Percentiles rank a stretch among this genome's conserved stretches.
Evolutionary conservation across 2,113 vertebrate species (phyloP).

Genomic region (Neopipo cinnamomea): DNA sequence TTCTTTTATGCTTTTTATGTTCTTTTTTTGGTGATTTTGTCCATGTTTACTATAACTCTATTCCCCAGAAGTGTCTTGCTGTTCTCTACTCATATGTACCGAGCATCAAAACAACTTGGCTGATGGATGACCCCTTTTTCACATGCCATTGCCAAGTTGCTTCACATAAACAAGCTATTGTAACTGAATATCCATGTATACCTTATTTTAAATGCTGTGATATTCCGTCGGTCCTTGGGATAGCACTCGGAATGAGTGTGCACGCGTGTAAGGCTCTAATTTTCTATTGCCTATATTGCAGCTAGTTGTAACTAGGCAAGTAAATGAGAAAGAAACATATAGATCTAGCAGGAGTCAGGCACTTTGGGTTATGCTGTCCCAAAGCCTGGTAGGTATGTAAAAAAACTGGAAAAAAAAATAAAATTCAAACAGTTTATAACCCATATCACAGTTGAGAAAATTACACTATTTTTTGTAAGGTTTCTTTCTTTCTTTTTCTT

Average conservation of each 20-base stretch:
- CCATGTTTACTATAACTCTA: conserved; percentile 48
- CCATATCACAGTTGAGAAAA: conserved; percentile 64
- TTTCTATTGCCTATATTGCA: conserved; percentile 65
- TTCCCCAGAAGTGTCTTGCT: conserved; percentile 56
- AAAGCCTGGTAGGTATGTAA: conserved; percentile 53
- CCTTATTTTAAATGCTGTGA: conserved; percentile 22
- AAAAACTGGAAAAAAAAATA: conserved; percentile 46
- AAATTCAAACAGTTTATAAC: conserved; percentile 50
- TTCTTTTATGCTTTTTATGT: neutral
- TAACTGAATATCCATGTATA: conserved; percentile 32
- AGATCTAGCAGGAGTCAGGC: conserved; percentile 48
- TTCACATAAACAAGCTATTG: conserved; percentile 37
- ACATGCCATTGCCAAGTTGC: conserved; percentile 49
- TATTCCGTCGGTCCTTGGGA: conserved; percentile 24
- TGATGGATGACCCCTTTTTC: conserved; percentile 35
- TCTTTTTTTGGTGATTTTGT: conserved; percentile 46
- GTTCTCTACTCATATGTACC: conserved; percentile 45
- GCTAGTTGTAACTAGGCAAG: conserved; percentile 57
- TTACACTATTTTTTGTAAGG: neutral
- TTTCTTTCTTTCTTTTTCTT: neutral
- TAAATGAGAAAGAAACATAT: conserved; percentile 51
- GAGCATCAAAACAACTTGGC: conserved; percentile 67
- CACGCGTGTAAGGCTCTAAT: conserved; percentile 29
- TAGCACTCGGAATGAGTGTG: conserved; percentile 24
- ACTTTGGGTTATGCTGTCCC: conserved; percentile 34